Conservation (phyloP, 1,140 invertebrate species). For the Oryctes rhinoceros region DNA sequence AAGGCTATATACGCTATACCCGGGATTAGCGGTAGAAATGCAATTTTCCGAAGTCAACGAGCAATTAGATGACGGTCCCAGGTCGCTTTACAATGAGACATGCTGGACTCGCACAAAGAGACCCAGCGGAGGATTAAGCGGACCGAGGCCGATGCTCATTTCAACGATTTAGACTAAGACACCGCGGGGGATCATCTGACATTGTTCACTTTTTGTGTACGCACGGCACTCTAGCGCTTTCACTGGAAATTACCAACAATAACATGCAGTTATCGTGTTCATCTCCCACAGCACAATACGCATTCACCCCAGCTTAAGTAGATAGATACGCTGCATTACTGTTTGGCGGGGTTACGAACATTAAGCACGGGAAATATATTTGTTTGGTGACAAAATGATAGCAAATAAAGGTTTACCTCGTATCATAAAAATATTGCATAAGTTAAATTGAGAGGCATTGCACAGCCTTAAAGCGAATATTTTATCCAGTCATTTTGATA, state of each 20-base stretch:
- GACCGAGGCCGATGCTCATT: slow-evolving; percentile 44
- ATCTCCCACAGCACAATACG: slow-evolving; percentile 39
- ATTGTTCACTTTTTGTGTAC: slow-evolving; percentile 44
- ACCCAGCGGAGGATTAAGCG: slow-evolving; percentile 44
- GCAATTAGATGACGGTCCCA: slow-evolving; percentile 39
- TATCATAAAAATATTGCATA: too few relatives aligned
- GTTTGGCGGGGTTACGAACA: slow-evolving; percentile 26
- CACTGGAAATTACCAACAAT: slow-evolving; percentile 45
- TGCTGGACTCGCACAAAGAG: slow-evolving; percentile 43
- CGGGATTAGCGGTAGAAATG: slow-evolving; percentile 39
- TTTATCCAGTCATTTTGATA: too few relatives aligned
- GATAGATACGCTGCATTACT: slow-evolving; percentile 32
- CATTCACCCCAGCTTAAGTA: slow-evolving; percentile 36
- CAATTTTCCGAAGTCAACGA: slow-evolving; percentile 44
- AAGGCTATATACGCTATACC: slow-evolving; percentile 7
- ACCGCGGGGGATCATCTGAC: slow-evolving; percentile 41
- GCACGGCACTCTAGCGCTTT: slow-evolving; percentile 43
- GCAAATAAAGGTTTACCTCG: background rate
- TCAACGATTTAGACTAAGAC: slow-evolving; percentile 42
- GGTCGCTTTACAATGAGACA: slow-evolving; percentile 41
- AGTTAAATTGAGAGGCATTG: too few relatives aligned
- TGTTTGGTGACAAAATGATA: slow-evolving; percentile 24
- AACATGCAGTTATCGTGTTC: slow-evolving; percentile 43
- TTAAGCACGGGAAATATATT: slow-evolving; percentile 32
- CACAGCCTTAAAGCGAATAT: too few relatives aligned